These are phyloP conservation scores for Stenoptilia bipunctidactyla DNA, from an alignment of 2,888 invertebrate genomes.

Conservation along the genomic window DNA sequence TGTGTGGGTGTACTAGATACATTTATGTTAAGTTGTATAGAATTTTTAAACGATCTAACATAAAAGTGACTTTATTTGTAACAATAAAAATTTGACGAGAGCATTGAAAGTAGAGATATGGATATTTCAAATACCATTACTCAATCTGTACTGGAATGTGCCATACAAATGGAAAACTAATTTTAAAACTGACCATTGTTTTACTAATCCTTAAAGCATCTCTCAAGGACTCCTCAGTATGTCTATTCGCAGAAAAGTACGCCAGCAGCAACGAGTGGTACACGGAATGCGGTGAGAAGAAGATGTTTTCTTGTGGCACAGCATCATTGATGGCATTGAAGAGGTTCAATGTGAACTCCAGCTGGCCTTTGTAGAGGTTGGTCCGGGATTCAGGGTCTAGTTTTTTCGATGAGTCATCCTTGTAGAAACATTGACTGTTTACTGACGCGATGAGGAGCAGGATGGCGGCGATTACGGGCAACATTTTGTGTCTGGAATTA, in stretches of 20 bases:
- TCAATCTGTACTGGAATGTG: no score
- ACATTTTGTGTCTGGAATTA: slow-evolving; percentile 36
- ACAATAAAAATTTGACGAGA: no score
- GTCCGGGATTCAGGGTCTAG: slow-evolving; percentile 43
- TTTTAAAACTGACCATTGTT: slow-evolving; percentile 53
- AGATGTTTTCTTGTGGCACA: slow-evolving; percentile 80
- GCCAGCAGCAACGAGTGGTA: slow-evolving; percentile 84
- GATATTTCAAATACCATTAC: no score
- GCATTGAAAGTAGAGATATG: no score
- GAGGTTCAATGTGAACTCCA: slow-evolving; percentile 79
- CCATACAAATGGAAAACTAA: no score
- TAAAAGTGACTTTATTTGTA: no score
- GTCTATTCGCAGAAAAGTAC: slow-evolving; percentile 81
- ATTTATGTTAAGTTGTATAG: no score
- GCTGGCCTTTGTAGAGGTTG: slow-evolving; percentile 50
- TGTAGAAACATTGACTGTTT: slow-evolving; percentile 53
- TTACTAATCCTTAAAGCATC: slow-evolving; percentile 73
- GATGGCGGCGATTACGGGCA: slow-evolving; percentile 29
- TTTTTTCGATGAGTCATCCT: slow-evolving; percentile 54
- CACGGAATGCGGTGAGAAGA: slow-evolving; percentile 91
- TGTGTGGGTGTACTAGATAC: no score
- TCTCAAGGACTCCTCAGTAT: slow-evolving; percentile 77
- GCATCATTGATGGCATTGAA: slow-evolving; percentile 76
- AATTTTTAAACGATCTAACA: no score
- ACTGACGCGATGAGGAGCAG: slow-evolving; percentile 33